Percentiles rank a stretch among this genome's conserved stretches.
phyloP scores from a whole-genome alignment of 35 echinoderm and acorn worm species.

The Lytechinus variegatus region DNA sequence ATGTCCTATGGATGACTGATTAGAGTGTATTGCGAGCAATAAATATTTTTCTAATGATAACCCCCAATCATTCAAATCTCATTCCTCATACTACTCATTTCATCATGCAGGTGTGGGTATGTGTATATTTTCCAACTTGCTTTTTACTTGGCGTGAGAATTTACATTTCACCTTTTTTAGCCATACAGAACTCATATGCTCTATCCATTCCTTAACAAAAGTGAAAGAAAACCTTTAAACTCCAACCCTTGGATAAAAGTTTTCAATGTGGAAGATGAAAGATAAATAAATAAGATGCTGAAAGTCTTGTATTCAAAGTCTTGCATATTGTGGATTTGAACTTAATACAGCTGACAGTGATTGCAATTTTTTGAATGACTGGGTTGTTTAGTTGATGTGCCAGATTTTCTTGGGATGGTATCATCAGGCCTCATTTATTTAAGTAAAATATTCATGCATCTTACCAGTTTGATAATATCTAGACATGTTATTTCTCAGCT shows the following conservation, averaged over 20 bases:
- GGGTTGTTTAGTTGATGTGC: too few relatives aligned
- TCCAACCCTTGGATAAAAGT: neutral
- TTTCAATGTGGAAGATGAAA: neutral
- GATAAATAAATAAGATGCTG: neutral
- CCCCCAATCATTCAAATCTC: too few relatives aligned
- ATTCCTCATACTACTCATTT: neutral
- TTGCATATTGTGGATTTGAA: neutral
- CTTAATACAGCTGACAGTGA: neutral
- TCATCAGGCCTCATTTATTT: too few relatives aligned
- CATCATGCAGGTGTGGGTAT: neutral
- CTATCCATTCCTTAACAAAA: neutral
- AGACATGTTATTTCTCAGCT: too few relatives aligned
- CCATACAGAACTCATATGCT: neutral
- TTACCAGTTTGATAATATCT: too few relatives aligned
- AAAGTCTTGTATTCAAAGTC: neutral
- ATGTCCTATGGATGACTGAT: neutral
- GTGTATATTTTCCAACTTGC: neutral
- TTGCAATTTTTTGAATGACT: neutral
- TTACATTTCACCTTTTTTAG: neutral
- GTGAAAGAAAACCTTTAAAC: neutral
- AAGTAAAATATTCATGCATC: too few relatives aligned
- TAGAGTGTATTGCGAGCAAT: neutral
- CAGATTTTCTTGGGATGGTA: too few relatives aligned
- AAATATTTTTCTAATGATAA: neutral
- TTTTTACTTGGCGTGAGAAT: neutral